A percentile compares a stretch with the other conserved stretches of the same genome.
These are phyloP conservation scores for Semotilus atromaculatus DNA, from an alignment of 2,797 vertebrate genomes.

Conservation along the genomic window DNA sequence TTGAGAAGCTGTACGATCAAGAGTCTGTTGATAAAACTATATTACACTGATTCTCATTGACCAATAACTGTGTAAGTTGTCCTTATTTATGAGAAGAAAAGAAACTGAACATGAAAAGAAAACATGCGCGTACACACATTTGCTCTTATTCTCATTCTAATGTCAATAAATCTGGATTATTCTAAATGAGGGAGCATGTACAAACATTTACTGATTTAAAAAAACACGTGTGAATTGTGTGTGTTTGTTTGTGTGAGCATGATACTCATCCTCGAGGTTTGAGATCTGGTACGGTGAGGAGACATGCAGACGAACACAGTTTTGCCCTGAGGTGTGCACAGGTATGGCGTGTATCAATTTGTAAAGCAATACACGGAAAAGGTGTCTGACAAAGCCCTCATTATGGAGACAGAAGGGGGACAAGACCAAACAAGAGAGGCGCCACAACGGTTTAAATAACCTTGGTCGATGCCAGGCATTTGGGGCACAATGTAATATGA, in stretches of 20 bases:
- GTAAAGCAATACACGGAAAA: conserved; percentile 79
- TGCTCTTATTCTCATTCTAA: background rate
- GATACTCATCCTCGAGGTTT: conserved; percentile 11
- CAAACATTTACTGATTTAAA: background rate
- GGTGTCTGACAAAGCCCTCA: conserved; percentile 77
- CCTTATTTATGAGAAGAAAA: background rate
- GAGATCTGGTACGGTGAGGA: conserved; percentile 12
- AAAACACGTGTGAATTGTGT: background rate
- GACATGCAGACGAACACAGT: conserved; percentile 30
- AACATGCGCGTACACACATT: background rate
- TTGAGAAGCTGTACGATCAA: background rate
- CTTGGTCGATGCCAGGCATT: conserved; percentile 65
- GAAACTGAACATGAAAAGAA: no score
- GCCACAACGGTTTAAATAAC: conserved; percentile 78
- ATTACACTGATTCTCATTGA: background rate
- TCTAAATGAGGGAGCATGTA: background rate
- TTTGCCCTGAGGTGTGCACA: conserved; percentile 51
- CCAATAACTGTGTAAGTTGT: background rate
- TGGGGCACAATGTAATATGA: conserved; percentile 75
- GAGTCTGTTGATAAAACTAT: background rate
- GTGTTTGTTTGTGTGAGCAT: background rate
- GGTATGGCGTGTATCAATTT: conserved; percentile 75
- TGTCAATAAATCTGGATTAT: background rate
- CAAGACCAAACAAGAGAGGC: conserved; percentile 73
- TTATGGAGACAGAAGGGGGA: conserved; percentile 76